Percentiles rank a stretch among this genome's conserved stretches.
These are phyloP conservation scores for Thermophis baileyi DNA, from an alignment of 2,113 vertebrate genomes.

Conservation along the genomic window DNA sequence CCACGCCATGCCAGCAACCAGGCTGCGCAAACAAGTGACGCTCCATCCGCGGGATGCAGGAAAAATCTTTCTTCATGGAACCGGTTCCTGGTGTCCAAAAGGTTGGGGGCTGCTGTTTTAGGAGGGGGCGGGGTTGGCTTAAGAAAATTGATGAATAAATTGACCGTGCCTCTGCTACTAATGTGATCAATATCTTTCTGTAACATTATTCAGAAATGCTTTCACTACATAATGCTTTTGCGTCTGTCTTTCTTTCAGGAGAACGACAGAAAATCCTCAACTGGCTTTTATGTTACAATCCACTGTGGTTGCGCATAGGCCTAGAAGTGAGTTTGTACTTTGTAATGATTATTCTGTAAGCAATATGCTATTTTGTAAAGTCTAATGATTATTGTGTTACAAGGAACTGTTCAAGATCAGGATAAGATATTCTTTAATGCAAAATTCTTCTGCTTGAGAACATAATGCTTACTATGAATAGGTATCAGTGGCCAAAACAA, in stretches of 20 bases:
- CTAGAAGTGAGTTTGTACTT: conserved; percentile 79
- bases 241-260: conserved; percentile 67
- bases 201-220: neutral
- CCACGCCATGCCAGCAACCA: too few relatives aligned
- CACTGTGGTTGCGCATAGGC: conserved; percentile 92
- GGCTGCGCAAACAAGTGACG: too few relatives aligned
- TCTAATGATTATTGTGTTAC: too few relatives aligned
- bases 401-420: neutral
- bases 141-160: neutral
- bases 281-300: conserved; percentile 93
- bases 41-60: too few relatives aligned
- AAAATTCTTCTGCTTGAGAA: neutral
- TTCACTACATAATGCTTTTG: neutral
- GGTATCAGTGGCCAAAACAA: neutral
- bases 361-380: neutral
- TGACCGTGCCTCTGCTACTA: neutral
- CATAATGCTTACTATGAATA: neutral
- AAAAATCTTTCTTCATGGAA: too few relatives aligned
- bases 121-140: neutral
- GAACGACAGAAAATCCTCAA: conserved; percentile 89
- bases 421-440: neutral
- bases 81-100: too few relatives aligned
- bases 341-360: neutral
- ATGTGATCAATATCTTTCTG: neutral
- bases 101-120: too few relatives aligned